Percentiles rank a stretch among this genome's conserved stretches.
phyloP scores from a whole-genome alignment of 2,797 vertebrate genomes.

The Hemibagrus guttatus region DNA sequence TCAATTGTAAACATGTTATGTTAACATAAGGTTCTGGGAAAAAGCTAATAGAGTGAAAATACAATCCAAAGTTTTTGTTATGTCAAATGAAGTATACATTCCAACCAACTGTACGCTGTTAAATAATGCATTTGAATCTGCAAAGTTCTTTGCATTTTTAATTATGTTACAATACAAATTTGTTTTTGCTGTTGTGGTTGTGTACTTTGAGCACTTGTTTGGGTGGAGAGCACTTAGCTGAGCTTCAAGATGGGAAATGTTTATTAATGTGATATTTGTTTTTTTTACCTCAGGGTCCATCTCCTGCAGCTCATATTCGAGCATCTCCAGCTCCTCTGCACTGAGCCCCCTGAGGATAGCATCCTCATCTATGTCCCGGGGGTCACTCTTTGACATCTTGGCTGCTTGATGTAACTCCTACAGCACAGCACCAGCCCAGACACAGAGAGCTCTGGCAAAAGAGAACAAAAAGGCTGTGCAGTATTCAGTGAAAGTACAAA shows the following conservation, averaged over 20 bases:
- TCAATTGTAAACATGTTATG: neutral
- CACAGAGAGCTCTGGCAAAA: conserved; percentile 55
- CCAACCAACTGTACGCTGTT: neutral
- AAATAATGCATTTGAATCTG: neutral
- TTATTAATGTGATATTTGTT: conserved; percentile 19
- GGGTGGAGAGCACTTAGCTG: neutral
- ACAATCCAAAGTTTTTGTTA: neutral
- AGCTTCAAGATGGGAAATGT: neutral
- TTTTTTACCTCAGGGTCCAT: conserved; percentile 92
- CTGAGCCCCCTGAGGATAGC: conserved; percentile 88
- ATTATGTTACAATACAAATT: neutral
- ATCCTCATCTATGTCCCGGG: conserved; percentile 95
- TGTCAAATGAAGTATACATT: neutral
- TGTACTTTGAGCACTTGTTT: conserved; percentile 11
- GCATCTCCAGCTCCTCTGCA: conserved; percentile 83
- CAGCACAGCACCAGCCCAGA: conserved; percentile 57
- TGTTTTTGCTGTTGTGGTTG: neutral
- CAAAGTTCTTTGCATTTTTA: neutral
- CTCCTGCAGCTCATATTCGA: conserved; percentile 89
- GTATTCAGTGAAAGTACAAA: conserved; percentile 5
- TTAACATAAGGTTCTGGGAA: neutral
- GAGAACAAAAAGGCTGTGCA: conserved; percentile 13
- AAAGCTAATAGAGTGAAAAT: neutral
- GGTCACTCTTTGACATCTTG: conserved; percentile 83
- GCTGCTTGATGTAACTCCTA: conserved; percentile 55